Conservation (phyloP, 2,113 vertebrate genomes). For the Menidia beryllina region DNA sequence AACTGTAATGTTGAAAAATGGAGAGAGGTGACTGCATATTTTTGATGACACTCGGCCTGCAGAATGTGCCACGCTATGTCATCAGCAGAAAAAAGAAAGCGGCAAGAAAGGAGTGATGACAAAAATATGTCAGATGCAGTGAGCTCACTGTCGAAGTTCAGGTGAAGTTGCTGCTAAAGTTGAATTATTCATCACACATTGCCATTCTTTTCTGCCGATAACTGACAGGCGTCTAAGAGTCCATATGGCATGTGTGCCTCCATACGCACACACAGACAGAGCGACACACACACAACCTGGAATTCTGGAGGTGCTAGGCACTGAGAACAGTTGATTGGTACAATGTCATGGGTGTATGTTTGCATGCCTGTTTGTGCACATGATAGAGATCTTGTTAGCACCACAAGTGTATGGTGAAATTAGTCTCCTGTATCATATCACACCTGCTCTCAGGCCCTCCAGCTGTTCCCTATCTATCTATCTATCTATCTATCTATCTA, state of each 20-base stretch:
- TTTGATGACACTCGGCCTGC: background rate
- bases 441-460: slow-evolving; percentile 76
- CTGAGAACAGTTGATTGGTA: slow-evolving; percentile 61
- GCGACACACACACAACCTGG: slow-evolving; percentile 22
- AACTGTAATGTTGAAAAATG: too few species aligned
- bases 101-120: slow-evolving; percentile 7
- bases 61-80: background rate
- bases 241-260: slow-evolving; percentile 57
- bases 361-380: slow-evolving; percentile 16
- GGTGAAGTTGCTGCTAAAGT: slow-evolving; percentile 39
- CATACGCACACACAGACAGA: slow-evolving; percentile 23
- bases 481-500: too few species aligned
- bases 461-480: too few species aligned
- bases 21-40: background rate
- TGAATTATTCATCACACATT: slow-evolving; percentile 75
- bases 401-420: slow-evolving; percentile 75
- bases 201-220: slow-evolving; percentile 57
- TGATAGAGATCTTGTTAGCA: slow-evolving; percentile 71
- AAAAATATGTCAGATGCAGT: slow-evolving; percentile 15
- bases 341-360: slow-evolving; percentile 24
- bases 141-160: slow-evolving; percentile 49
- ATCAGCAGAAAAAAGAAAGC: slow-evolving; percentile 4
- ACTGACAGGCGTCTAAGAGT: slow-evolving; percentile 71
- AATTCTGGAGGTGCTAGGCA: slow-evolving; percentile 25
- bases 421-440: slow-evolving; percentile 64